Conservation (phyloP, 2,113 vertebrate genomes). For the Aphyosemion australe region DNA sequence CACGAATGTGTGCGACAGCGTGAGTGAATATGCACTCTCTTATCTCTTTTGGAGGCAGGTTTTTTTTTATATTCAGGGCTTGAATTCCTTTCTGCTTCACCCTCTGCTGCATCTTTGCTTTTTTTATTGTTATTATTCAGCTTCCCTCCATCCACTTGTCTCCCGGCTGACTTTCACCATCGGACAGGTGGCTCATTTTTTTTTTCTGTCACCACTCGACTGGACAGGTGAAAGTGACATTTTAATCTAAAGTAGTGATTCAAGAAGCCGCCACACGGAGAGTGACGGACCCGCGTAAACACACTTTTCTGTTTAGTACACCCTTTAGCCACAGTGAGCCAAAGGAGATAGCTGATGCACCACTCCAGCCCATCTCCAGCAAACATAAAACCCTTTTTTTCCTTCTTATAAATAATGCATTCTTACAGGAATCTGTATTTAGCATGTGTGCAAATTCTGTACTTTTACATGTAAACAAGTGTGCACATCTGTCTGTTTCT, state of each 20-base stretch:
- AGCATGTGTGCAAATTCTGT: constrained; percentile 30
- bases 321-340: constrained; percentile 32
- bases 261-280: constrained; percentile 36
- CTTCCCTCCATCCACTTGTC: constrained; percentile 34
- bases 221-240: constrained; percentile 75
- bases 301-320: constrained; percentile 24
- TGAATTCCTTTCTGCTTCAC: constrained; percentile 55
- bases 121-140: constrained; percentile 4
- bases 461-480: constrained; percentile 21
- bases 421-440: constrained; percentile 1
- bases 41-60: constrained; percentile 45
- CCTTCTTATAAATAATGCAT: constrained; percentile 17
- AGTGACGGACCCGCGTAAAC: constrained; percentile 26
- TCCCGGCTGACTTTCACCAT: constrained; percentile 25
- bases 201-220: constrained; percentile 51
- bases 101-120: constrained; percentile 47
- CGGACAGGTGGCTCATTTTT: constrained; percentile 45
- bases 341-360: constrained; percentile 23
- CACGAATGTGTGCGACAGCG: constrained; percentile 21
- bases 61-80: constrained; percentile 42
- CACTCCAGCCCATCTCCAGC: constrained; percentile 17
- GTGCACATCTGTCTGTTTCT: constrained; percentile 16
- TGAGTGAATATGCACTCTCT: constrained; percentile 43
- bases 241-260: constrained; percentile 74
- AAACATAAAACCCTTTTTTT: constrained; percentile 14